Percentiles rank a stretch among this genome's conserved stretches.
These are phyloP conservation scores for Morus bassanus DNA, from an alignment of 2,797 vertebrate genomes.

Conservation along the genomic window DNA sequence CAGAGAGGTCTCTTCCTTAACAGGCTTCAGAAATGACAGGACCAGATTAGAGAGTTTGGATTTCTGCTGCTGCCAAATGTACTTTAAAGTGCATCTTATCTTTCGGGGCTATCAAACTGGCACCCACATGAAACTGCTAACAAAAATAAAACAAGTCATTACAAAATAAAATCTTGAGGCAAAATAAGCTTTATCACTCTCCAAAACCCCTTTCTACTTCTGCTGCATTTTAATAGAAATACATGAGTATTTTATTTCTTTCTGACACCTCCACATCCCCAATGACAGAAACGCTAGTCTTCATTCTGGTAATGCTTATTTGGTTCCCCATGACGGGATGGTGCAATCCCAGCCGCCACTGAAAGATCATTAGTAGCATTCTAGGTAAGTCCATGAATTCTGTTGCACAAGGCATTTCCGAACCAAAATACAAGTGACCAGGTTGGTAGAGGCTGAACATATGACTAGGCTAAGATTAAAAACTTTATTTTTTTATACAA, in stretches of 20 bases:
- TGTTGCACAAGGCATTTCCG: background rate
- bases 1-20: background rate
- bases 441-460: background rate
- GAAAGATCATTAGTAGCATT: background rate
- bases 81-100: background rate
- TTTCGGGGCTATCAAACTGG: background rate
- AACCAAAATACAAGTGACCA: background rate
- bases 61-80: background rate
- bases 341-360: background rate
- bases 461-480: slow-evolving; percentile 32
- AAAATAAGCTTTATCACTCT: background rate
- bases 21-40: background rate
- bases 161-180: background rate
- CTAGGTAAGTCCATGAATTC: background rate
- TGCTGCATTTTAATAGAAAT: background rate
- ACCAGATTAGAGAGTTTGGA: background rate
- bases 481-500: slow-evolving; percentile 73
- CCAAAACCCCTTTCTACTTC: background rate
- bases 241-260: background rate
- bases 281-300: background rate
- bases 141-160: background rate
- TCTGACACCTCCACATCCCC: background rate
- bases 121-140: background rate
- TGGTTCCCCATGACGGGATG: background rate
- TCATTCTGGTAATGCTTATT: background rate